Percentiles rank a stretch among this genome's conserved stretches.
phyloP scores from a whole-genome alignment of 2,888 invertebrate species.

The Uropetala carovei region DNA sequence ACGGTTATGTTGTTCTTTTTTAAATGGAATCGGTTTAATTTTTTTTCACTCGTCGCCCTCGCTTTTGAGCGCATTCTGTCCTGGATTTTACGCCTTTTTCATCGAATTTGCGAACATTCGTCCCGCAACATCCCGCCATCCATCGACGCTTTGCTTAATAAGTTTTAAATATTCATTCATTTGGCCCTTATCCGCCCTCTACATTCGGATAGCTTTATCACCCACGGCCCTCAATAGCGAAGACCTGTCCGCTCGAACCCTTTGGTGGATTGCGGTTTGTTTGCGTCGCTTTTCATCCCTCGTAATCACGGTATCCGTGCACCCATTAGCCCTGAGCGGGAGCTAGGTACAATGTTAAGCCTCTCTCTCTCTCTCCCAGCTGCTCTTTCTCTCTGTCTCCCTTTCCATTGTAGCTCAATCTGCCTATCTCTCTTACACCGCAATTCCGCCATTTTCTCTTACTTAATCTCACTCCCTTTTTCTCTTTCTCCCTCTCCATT shows the following conservation, averaged over 20 bases:
- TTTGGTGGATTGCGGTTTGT: constrained; percentile 42
- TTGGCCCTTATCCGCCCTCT: neutral
- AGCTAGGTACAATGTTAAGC: neutral
- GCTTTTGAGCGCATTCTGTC: neutral
- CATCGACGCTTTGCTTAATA: neutral
- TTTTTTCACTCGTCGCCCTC: neutral
- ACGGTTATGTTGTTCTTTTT: neutral
- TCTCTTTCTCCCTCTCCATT: neutral
- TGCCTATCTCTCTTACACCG: neutral
- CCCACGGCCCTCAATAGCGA: neutral
- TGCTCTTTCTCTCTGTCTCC: neutral
- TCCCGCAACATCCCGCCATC: neutral
- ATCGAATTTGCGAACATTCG: neutral
- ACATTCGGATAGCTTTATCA: constrained; percentile 11
- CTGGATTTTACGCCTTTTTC: neutral
- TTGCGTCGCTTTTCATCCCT: constrained; percentile 14
- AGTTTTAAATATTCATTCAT: constrained; percentile 32
- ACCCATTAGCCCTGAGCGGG: constrained; percentile 3
- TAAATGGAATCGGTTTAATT: neutral
- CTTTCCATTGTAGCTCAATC: neutral
- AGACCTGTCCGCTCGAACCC: constrained; percentile 26
- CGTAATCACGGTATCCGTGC: neutral
- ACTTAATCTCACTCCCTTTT: neutral
- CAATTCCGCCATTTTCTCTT: neutral
- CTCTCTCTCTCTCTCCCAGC: constrained; percentile 18